phyloP scores from a whole-genome alignment of 92 coral and sea anemone species.

The Epizoanthus illoricatus region DNA sequence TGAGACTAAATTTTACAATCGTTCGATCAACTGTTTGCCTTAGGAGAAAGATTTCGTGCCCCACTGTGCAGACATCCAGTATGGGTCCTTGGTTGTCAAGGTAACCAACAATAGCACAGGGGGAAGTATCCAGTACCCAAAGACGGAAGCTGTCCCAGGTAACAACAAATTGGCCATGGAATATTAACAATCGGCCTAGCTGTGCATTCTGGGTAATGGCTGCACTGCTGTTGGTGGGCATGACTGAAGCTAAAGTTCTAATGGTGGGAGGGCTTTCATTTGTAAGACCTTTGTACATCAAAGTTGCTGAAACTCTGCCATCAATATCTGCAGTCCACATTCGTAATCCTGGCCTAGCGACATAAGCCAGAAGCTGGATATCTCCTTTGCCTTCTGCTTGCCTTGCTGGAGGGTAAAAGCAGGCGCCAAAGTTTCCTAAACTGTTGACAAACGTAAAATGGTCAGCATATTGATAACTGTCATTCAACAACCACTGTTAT shows the following conservation, averaged over 20 bases:
- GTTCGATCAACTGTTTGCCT: conserved; percentile 72
- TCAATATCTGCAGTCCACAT: conserved; percentile 81
- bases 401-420: conserved; percentile 82
- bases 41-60: conserved; percentile 86
- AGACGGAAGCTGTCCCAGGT: conserved; percentile 84
- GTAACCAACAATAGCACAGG: conserved; percentile 80
- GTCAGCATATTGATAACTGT: not conserved
- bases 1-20: conserved; percentile 62
- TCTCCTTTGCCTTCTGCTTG: conserved; percentile 35
- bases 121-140: conserved; percentile 90
- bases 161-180: conserved; percentile 81
- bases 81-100: conserved; percentile 79
- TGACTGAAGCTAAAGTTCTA: conserved; percentile 54
- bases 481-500: not conserved
- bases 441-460: conserved; percentile 36
- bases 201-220: conserved; percentile 56
- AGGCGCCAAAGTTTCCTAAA: conserved; percentile 70
- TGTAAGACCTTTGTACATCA: conserved; percentile 86
- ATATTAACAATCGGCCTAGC: conserved; percentile 71
- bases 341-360: conserved; percentile 84
- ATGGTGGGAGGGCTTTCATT: conserved; percentile 89
- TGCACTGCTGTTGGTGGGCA: conserved; percentile 42
- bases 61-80: conserved; percentile 78
- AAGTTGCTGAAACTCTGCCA: conserved; percentile 87
- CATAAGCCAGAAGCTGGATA: conserved; percentile 44